These are phyloP conservation scores for Cairina moschata DNA, from an alignment of 2,113 vertebrate genomes.

Conservation along the genomic window DNA sequence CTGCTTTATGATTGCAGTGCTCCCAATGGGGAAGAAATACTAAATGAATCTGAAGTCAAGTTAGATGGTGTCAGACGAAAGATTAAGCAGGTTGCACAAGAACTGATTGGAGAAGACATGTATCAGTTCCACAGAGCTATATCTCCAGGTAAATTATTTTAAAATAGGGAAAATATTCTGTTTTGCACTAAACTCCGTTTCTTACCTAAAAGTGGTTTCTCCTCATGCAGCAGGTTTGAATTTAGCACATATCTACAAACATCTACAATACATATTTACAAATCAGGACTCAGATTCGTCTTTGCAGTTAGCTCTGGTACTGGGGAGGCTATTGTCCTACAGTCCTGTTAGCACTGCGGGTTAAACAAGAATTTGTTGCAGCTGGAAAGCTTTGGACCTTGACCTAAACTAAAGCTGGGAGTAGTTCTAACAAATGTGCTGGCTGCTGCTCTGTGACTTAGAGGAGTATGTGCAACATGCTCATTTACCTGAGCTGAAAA, in stretches of 20 bases:
- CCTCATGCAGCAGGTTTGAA: not conserved
- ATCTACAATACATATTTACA: not conserved
- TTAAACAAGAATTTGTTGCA: not conserved
- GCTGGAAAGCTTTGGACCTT: not conserved
- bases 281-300: not conserved
- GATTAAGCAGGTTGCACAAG: constrained; percentile 90
- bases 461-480: not conserved
- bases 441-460: not conserved
- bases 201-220: not conserved
- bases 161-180: not conserved
- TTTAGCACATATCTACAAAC: not conserved
- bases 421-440: not conserved
- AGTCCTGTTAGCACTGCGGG: not conserved
- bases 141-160: constrained; percentile 83
- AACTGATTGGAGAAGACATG: constrained; percentile 91
- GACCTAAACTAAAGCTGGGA: not conserved
- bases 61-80: constrained; percentile 89
- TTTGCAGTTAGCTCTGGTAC: not conserved
- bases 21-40: constrained; percentile 84
- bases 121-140: constrained; percentile 94
- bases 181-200: not conserved
- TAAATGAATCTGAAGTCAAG: constrained; percentile 90
- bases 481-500: not conserved
- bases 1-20: constrained; percentile 78
- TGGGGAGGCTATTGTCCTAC: not conserved